A percentile compares a stretch with the other conserved stretches of the same genome.
phyloP scores from a whole-genome alignment of 2,113 vertebrate species.

The Pantherophis guttatus region DNA sequence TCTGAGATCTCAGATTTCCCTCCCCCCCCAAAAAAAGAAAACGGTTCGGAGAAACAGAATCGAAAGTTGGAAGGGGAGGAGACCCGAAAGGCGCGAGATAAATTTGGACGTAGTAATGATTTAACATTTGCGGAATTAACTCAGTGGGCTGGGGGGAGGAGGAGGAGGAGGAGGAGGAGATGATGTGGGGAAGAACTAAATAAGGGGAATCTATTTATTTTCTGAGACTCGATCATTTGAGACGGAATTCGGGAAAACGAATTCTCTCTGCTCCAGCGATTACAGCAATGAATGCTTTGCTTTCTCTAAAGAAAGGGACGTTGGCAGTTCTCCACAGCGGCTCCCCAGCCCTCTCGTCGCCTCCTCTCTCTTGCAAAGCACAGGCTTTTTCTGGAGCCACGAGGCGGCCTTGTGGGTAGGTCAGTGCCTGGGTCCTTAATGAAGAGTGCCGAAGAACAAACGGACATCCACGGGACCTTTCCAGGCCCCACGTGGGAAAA shows the following conservation, averaged over 20 bases:
- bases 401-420: not conserved
- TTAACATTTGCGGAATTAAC: not conserved
- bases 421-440: not conserved
- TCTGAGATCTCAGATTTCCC: no score
- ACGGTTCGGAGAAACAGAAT: not conserved
- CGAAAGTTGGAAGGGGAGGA: not conserved
- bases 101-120: not conserved
- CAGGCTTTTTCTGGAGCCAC: not conserved
- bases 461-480: not conserved
- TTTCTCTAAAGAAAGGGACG: no score
- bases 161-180: not conserved
- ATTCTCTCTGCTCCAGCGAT: not conserved
- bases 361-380: not conserved
- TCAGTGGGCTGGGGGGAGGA: no score
- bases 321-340: not conserved
- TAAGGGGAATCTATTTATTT: not conserved
- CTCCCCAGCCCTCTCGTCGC: not conserved
- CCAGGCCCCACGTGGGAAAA: not conserved
- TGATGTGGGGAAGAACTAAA: not conserved
- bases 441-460: not conserved
- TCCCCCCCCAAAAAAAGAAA: rapidly evolving
- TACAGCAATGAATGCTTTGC: not conserved
- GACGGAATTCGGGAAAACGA: not conserved
- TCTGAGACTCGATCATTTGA: not conserved
- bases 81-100: no score